Base-by-base conservation (phyloP, 2,113 vertebrate genomes). In the Centrocercus urophasianus region DNA sequence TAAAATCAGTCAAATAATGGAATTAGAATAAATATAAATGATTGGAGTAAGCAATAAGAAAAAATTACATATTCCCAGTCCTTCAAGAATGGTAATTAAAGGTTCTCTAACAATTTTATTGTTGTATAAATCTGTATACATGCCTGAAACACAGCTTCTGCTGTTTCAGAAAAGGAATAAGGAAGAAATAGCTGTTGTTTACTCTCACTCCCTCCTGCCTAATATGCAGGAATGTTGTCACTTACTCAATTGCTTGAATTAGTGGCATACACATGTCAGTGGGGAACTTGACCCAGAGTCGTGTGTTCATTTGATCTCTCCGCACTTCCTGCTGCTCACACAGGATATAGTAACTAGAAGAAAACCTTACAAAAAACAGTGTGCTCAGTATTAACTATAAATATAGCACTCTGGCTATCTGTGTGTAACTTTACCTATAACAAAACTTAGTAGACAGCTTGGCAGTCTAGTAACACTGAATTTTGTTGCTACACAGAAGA, bases 371-470 rank as follows among this genome's bases (percentile, higher is more conserved):
- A 83, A 67, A 67, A 90, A 86, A 4, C 6, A 65, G 42, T 47
- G 27, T 1, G 2, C 48, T 74, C 36, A 57, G n/a, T 25, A 88
- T 91, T 52, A 82, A 27, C 25, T 82, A 43, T 79, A 89, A 86
- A 85, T 59, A 91, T 13, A 93, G 1, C 21, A 59, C 19, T 40
- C 20, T 48, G 27, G 11, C 30, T 81, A 43, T 61, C 77, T 86
- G 13, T 82, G 34, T 72, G 15, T 75, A 56, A 75, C 65, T 88
- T 90, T 32, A 32, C 40, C 75, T 36, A 57, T 24, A 79, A 38
- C n/a, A 89, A 81, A 95, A 81, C 47, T 36, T 27, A 63, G 52
- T 42, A 84, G 70, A 19, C 19, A 88, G 57, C 19, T 81, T 88
- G 45, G 43, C 61, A 60, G 80, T 78, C 73, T 86, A 64, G 69